Conservation (phyloP, 2,113 vertebrate species). For the Psilopogon haemacephalus region DNA sequence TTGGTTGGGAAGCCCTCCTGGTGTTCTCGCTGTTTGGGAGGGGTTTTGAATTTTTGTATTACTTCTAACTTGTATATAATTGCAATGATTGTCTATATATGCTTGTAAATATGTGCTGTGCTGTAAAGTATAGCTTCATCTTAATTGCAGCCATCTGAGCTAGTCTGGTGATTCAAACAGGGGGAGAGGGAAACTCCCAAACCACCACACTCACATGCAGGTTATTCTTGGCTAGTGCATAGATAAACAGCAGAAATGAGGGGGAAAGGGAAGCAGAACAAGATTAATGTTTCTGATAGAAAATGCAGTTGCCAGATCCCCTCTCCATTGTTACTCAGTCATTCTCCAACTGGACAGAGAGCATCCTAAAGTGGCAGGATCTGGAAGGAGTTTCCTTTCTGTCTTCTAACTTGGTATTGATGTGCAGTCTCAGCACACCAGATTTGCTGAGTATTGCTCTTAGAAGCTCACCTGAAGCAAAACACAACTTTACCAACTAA, state of each 20-base stretch:
- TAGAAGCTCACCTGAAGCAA: neutral
- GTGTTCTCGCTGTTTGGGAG: too few species aligned
- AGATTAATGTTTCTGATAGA: neutral
- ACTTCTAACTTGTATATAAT: too few species aligned
- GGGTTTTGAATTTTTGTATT: too few species aligned
- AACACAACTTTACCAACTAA: neutral
- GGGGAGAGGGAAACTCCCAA: too few species aligned
- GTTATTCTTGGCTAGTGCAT: neutral
- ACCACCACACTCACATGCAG: neutral
- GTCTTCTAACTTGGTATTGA: neutral
- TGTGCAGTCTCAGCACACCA: neutral
- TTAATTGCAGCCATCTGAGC: too few species aligned
- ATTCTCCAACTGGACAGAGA: neutral
- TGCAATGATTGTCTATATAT: too few species aligned
- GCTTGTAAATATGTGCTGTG: too few species aligned
- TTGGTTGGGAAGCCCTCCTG: too few species aligned
- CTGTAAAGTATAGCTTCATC: too few species aligned
- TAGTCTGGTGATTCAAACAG: too few species aligned
- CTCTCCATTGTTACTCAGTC: neutral
- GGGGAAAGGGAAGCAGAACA: neutral
- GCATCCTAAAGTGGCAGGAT: neutral
- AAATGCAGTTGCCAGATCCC: neutral
- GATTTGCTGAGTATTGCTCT: neutral
- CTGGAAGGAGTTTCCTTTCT: neutral
- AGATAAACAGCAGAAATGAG: neutral